phyloP scores from a whole-genome alignment of 2,797 vertebrate genomes.

The Taenioides sp. region DNA sequence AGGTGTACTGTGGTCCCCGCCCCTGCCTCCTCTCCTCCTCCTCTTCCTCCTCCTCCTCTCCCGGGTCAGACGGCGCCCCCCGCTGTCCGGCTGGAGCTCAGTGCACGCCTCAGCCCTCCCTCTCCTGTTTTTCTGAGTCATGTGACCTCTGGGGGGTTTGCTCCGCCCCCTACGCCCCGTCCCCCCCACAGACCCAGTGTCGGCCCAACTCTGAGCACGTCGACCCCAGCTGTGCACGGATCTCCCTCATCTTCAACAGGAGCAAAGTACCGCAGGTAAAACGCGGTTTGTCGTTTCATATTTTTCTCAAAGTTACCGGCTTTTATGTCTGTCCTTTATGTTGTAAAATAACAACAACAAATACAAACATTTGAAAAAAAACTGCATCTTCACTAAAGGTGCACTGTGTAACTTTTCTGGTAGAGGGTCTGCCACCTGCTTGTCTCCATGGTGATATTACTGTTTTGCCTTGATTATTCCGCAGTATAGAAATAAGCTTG shows the following conservation, averaged over 20 bases:
- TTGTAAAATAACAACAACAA: no score
- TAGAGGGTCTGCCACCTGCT: no score
- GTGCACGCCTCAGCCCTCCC: slow-evolving; percentile 80
- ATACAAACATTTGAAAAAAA: no score
- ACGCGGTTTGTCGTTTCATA: no score
- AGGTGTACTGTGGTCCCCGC: slow-evolving; percentile 89
- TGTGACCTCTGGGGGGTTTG: slow-evolving; percentile 90
- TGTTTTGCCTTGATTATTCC: no score
- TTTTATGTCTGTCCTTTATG: no score
- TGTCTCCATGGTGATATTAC: no score
- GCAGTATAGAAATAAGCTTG: no score
- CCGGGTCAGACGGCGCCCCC: slow-evolving; percentile 25
- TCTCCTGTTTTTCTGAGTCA: slow-evolving; percentile 88
- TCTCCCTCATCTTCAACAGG: slow-evolving; percentile 87
- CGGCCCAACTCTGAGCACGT: slow-evolving; percentile 83
- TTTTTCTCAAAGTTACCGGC: no score
- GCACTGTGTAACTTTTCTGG: no score
- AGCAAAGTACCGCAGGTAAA: slow-evolving; percentile 89
- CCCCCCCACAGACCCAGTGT: slow-evolving; percentile 78
- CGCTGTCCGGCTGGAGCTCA: slow-evolving; percentile 83
- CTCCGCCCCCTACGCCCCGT: slow-evolving; percentile 68
- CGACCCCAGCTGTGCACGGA: slow-evolving; percentile 88
- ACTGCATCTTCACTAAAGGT: no score
- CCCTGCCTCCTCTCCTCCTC: slow-evolving; percentile 80
- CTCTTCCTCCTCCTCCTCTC: slow-evolving; percentile 10